Conservation (phyloP, 2,113 vertebrate species). For the Hepsetus odoe region DNA sequence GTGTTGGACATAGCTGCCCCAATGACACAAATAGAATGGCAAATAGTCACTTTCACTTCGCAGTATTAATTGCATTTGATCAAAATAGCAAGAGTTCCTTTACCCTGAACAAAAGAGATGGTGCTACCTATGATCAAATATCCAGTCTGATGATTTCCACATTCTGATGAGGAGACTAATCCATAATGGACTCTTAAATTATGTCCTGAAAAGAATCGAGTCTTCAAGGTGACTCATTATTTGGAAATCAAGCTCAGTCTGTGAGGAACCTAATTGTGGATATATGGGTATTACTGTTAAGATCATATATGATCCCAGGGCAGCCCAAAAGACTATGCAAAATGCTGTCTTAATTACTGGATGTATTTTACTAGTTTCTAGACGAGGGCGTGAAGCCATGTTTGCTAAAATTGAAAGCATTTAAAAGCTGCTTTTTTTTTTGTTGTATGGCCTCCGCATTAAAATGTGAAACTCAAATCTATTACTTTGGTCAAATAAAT, state of each 20-base stretch:
- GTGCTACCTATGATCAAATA: neutral
- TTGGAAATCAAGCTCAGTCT: slow-evolving; percentile 9
- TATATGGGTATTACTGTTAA: neutral
- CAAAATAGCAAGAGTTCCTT: too few relatives aligned
- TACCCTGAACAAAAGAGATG: neutral
- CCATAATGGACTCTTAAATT: slow-evolving; percentile 14
- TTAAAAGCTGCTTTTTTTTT: neutral
- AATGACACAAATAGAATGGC: too few relatives aligned
- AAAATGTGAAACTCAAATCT: neutral
- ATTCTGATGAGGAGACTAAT: neutral
- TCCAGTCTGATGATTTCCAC: neutral
- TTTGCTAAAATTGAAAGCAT: neutral
- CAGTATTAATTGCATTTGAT: too few relatives aligned
- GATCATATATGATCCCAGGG: too few relatives aligned
- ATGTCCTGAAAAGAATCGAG: neutral
- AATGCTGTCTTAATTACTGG: neutral
- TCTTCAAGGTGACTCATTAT: slow-evolving; percentile 8
- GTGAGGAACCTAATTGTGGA: neutral
- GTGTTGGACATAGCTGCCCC: too few relatives aligned
- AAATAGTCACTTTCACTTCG: too few relatives aligned
- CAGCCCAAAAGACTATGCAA: neutral
- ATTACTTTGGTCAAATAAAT: neutral
- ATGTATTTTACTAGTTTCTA: neutral
- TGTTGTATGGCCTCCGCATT: too few relatives aligned
- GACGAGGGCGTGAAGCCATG: neutral